phyloP scores from a whole-genome alignment of 1,140 invertebrate genomes.

The Microplitis demolitor region DNA sequence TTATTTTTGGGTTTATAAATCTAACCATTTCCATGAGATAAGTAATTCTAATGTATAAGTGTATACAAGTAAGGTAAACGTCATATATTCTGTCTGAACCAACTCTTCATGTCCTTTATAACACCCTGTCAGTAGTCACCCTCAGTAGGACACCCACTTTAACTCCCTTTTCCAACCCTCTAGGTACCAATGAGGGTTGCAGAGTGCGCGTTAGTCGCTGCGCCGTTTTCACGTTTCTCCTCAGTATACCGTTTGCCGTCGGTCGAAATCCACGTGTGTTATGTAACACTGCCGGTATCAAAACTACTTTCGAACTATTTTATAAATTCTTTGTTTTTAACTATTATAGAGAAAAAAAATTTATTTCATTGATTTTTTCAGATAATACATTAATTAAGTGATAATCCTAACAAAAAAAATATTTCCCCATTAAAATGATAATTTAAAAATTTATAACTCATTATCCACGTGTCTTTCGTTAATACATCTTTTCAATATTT shows the following conservation, averaged over 20 bases:
- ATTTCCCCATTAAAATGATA: no score
- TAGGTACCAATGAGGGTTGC: conserved; percentile 13
- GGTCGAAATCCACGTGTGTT: conserved; percentile 55
- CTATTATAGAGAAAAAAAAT: no score
- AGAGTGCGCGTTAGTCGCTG: conserved; percentile 44
- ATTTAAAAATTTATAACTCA: no score
- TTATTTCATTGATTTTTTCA: no score
- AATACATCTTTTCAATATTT: no score
- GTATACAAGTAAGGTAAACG: background rate
- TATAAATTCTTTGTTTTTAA: no score
- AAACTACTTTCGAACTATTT: background rate
- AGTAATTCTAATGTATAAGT: background rate
- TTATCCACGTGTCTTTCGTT: no score
- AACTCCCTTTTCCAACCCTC: conserved; percentile 1
- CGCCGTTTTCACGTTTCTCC: conserved; percentile 47
- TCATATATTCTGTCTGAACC: background rate
- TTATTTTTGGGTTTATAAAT: no score
- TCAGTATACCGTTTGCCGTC: conserved; percentile 59
- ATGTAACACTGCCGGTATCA: conserved; percentile 26
- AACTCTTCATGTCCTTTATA: background rate
- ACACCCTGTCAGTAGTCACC: conserved; percentile 3
- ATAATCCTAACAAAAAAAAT: no score
- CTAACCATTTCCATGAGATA: background rate
- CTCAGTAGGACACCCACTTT: background rate
- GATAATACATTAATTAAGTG: no score